phyloP scores from a whole-genome alignment of 2,797 vertebrate genomes.

The Sylvia borin region DNA sequence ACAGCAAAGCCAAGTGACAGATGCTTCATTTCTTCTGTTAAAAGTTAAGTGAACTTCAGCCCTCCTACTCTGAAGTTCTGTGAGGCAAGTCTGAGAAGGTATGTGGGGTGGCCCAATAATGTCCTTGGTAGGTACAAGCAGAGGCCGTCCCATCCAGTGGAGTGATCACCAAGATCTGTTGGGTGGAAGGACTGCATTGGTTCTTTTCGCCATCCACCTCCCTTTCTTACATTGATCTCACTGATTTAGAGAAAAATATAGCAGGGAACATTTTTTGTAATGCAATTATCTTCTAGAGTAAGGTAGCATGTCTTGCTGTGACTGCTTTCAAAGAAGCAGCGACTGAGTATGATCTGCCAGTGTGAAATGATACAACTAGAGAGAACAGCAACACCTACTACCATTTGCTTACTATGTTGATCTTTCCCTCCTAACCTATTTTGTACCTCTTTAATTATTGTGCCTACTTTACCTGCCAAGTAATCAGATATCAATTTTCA shows the following conservation, averaged over 20 bases:
- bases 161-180: background rate
- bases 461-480: background rate
- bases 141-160: background rate
- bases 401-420: background rate
- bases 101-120: background rate
- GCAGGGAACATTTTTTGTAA: background rate
- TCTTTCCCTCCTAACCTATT: background rate
- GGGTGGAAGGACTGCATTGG: rapidly evolving
- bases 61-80: background rate
- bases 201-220: background rate
- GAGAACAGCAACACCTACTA: background rate
- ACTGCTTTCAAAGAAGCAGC: background rate
- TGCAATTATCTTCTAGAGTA: background rate
- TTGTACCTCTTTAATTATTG: background rate
- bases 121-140: background rate
- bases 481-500: background rate
- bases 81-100: background rate
- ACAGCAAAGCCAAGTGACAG: background rate
- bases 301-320: background rate
- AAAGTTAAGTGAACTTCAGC: background rate
- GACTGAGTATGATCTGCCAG: background rate
- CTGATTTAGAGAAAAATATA: background rate
- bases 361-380: background rate
- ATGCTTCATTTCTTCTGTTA: background rate
- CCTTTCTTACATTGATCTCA: background rate